phyloP scores from a whole-genome alignment of 2,888 invertebrate genomes.

The Philaethria dido region DNA sequence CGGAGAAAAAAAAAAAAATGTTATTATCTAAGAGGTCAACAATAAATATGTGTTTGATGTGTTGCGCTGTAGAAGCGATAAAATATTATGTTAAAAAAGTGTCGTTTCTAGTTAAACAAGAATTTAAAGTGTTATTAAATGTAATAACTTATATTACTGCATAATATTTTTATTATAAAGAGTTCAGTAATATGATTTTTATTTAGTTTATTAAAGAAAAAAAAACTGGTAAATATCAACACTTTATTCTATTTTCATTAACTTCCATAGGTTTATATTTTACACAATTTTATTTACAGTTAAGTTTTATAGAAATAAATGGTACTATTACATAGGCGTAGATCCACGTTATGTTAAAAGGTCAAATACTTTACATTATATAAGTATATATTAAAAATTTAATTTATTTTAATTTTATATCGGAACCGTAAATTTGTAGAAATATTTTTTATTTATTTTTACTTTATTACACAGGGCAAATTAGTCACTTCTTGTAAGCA shows the following conservation, averaged over 20 bases:
- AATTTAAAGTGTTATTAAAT: no score
- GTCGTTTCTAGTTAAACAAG: no score
- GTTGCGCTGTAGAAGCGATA: no score
- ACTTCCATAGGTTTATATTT: slow-evolving; percentile 51
- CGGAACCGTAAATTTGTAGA: slow-evolving; percentile 15
- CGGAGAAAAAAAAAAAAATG: no score
- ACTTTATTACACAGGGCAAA: not conserved
- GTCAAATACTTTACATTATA: slow-evolving; percentile 12
- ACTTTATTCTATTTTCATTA: slow-evolving; percentile 62
- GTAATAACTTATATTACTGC: no score
- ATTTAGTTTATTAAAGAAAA: not conserved
- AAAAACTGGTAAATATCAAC: slow-evolving; percentile 57
- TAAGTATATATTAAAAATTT: slow-evolving; percentile 10
- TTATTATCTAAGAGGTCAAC: no score
- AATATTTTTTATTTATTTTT: slow-evolving; percentile 11
- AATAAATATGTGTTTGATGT: no score
- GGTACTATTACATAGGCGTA: slow-evolving; percentile 2
- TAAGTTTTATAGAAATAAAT: slow-evolving; percentile 28
- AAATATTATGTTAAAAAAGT: no score
- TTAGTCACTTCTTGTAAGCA: not conserved
- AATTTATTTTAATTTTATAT: not conserved
- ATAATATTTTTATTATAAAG: no score
- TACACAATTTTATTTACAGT: slow-evolving; percentile 54
- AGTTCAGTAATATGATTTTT: not conserved
- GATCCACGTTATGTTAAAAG: slow-evolving; percentile 18